phyloP scores from a whole-genome alignment of 1,140 invertebrate genomes.

The Brachionus koreanus region DNA sequence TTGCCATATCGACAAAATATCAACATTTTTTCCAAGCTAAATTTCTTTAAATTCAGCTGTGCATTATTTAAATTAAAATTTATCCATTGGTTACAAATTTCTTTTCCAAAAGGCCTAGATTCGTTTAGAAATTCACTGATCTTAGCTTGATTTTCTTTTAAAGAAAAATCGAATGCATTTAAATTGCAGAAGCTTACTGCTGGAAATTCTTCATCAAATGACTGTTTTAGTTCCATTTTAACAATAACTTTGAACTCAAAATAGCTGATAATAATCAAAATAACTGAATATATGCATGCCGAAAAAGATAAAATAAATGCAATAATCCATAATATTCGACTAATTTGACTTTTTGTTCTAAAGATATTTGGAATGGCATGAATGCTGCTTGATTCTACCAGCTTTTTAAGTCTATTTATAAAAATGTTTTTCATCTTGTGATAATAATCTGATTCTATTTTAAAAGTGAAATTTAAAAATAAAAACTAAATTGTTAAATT shows the following conservation, averaged over 20 bases:
- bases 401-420: too few species aligned
- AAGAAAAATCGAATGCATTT: neutral
- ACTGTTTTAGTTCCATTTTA: neutral
- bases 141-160: neutral
- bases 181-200: neutral
- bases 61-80: neutral
- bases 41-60: neutral
- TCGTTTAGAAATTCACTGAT: neutral
- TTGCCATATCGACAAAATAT: neutral
- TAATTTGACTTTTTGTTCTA: neutral
- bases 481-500: too few species aligned
- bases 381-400: neutral
- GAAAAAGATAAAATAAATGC: neutral
- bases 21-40: neutral
- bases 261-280: neutral
- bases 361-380: neutral
- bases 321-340: neutral
- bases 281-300: neutral
- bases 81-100: neutral
- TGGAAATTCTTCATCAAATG: neutral
- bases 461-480: too few species aligned
- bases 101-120: neutral
- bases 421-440: too few species aligned
- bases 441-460: too few species aligned
- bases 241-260: neutral